phyloP scores from a whole-genome alignment of 2,797 vertebrate species.

The Peromyscus melanophrys region DNA sequence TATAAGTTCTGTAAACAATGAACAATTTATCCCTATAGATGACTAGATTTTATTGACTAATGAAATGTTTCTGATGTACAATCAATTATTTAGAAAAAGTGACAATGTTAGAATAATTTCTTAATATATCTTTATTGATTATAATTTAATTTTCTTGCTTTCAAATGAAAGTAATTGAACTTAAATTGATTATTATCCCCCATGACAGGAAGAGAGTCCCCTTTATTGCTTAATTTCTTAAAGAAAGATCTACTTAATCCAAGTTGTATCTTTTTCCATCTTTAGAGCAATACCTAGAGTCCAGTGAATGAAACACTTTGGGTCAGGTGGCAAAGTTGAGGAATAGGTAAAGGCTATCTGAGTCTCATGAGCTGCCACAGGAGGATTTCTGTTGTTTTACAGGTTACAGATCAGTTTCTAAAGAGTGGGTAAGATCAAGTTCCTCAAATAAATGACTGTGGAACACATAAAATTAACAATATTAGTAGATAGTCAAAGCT shows the following conservation, averaged over 20 bases:
- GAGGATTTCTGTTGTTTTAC: not conserved
- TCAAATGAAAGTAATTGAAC: not conserved
- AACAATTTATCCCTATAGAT: not conserved
- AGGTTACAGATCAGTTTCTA: not conserved
- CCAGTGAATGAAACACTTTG: not conserved
- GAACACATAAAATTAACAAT: not conserved
- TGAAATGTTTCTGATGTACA: not conserved
- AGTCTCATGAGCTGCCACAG: not conserved
- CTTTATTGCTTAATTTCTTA: not conserved
- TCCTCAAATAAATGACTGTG: not conserved
- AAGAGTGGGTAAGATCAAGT: not conserved
- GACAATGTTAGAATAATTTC: not conserved
- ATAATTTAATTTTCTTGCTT: not conserved
- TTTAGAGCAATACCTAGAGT: not conserved
- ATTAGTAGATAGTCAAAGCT: not conserved
- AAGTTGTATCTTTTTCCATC: not conserved
- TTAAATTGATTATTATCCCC: not conserved
- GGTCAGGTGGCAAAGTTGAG: not conserved
- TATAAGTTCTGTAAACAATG: not conserved
- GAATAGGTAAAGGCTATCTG: not conserved
- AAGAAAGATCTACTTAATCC: not conserved
- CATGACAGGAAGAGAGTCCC: not conserved
- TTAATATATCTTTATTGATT: not conserved
- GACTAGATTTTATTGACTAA: not conserved
- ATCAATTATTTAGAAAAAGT: not conserved